Conservation (phyloP, 2,113 vertebrate genomes). For the Poicephalus meyeri region DNA sequence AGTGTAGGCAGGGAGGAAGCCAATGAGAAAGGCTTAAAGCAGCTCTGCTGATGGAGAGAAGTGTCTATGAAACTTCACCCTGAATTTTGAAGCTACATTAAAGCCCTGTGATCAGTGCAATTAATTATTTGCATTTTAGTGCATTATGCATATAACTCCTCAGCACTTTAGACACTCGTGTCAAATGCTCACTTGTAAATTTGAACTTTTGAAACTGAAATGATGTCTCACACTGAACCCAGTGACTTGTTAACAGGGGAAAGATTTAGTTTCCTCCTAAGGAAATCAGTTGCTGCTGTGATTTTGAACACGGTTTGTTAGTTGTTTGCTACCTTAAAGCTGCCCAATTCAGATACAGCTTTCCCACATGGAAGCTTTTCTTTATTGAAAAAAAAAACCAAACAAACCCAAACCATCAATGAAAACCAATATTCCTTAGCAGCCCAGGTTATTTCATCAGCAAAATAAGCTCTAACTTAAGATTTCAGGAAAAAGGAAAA, state of each 20-base stretch:
- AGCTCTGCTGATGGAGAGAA: background rate
- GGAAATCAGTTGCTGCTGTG: background rate
- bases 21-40: background rate
- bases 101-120: background rate
- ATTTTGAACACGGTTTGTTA: background rate
- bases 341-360: background rate
- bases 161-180: background rate
- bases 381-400: background rate
- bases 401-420: background rate
- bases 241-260: background rate
- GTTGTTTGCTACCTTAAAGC: background rate
- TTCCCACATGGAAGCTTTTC: background rate
- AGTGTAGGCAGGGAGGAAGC: background rate
- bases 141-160: background rate
- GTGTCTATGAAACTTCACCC: background rate
- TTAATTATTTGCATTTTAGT: constrained; percentile 4
- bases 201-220: background rate
- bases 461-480: background rate
- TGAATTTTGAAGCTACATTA: background rate
- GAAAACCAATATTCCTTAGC: background rate
- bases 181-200: background rate
- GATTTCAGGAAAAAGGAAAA: background rate
- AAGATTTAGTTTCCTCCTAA: background rate
- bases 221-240: background rate
- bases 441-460: background rate